Evolutionary conservation across 2,888 invertebrate species (phyloP), one percentile per base, ranked within the genome.

Genomic region (Synergus japonicus): DNA sequence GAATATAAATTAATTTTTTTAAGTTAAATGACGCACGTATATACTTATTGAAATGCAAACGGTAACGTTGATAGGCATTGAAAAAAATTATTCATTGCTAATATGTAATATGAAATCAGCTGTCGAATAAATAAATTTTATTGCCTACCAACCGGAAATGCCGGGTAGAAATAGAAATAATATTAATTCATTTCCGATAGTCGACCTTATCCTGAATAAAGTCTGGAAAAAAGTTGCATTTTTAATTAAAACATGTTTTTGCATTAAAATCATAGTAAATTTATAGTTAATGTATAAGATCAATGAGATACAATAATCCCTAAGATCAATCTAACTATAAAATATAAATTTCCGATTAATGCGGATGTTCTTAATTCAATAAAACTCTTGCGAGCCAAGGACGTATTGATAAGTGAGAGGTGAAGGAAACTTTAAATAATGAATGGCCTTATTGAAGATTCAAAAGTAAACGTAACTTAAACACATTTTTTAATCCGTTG

Each of bases 381-480:
- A 29, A 29, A 29, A 66, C 44, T 43, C 18, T 18, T 66, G 12
- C 44, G 18, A 58, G 10, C 58, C 58, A 58, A 58, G 58, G 58
- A 58, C 58, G 58, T 18, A 9, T n/a, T 18, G n/a, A 18, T n/a
- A 8, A n/a, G 7, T 18, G 58, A 58, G 18, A 58, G 58, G n/a
- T 18, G 58, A 66, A 66, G 66, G 43, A 66, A 44, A 66, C 18
- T n/a, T n/a, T 18, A 66, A 66, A 66, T 66, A 66, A 12, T 10
- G 10, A 44, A 44, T 43, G 43, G 18, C 58, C 58, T 58, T 18
- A 9, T 58, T 58, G 18, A 58, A 58, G n/a, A 58, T 58, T 58
- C n/a, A 18, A 18, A 18, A 58, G 18, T 9, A 58, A 10, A 58
- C 10, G 18, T 58, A 58, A 58, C 10, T 58, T 58, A 58, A 7